These are phyloP conservation scores for Gorsachius goisagi DNA, from an alignment of 2,113 vertebrate species.

Conservation along the genomic window DNA sequence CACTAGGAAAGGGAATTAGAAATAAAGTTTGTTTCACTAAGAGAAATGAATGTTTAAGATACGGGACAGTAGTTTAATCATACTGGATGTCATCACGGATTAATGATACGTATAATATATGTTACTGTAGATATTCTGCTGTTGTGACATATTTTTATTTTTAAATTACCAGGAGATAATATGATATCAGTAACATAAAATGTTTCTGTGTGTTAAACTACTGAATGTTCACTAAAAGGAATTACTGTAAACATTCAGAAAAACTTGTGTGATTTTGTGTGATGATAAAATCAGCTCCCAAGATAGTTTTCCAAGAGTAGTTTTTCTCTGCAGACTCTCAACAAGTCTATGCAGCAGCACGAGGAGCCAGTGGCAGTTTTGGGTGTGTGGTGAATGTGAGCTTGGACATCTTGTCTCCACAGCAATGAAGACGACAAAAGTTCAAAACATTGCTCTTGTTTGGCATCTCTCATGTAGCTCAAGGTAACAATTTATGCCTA, in stretches of 20 bases:
- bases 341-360: background rate
- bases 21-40: background rate
- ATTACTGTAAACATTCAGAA: background rate
- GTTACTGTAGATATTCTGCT: background rate
- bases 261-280: background rate
- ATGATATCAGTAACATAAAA: background rate
- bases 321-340: background rate
- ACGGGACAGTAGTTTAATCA: background rate
- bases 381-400: background rate
- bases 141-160: background rate
- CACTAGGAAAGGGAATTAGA: background rate
- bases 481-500: background rate
- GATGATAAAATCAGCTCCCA: background rate
- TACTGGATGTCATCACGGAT: background rate
- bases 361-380: background rate
- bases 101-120: background rate
- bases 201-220: background rate
- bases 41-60: background rate
- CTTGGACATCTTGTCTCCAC: background rate
- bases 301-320: background rate
- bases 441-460: background rate
- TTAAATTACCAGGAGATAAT: background rate
- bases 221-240: background rate
- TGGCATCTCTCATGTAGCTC: background rate
- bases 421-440: background rate